phyloP scores from a whole-genome alignment of 2,888 invertebrate genomes.

The Latheticus oryzae region DNA sequence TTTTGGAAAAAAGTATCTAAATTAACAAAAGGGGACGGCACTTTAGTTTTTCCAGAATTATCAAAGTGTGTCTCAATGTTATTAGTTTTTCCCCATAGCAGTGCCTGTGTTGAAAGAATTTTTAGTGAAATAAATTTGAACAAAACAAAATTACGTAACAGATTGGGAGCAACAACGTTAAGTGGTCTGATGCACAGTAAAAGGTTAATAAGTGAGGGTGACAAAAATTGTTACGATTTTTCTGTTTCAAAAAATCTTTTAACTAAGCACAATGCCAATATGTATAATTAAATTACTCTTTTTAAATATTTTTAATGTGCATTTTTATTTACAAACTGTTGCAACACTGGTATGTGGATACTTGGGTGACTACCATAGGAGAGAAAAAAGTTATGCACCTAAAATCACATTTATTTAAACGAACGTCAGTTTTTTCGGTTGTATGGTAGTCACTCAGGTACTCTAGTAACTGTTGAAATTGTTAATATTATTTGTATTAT shows the following conservation, averaged over 20 bases:
- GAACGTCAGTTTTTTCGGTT: no score
- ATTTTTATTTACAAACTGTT: no score
- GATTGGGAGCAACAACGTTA: conserved; percentile 24
- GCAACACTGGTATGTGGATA: no score
- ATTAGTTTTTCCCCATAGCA: conserved; percentile 41
- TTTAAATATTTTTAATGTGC: conserved; percentile 1
- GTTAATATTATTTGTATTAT: no score
- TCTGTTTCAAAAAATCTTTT: conserved; percentile 2
- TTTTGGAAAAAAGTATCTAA: conserved; percentile 36
- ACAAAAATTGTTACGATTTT: conserved; percentile 26
- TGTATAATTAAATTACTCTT: conserved; percentile 11
- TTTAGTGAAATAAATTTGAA: conserved; percentile 43
- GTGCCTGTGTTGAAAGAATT: conserved; percentile 42
- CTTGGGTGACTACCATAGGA: no score
- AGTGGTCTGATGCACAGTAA: conserved; percentile 27
- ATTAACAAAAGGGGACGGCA: conserved; percentile 38
- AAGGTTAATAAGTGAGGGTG: conserved; percentile 12
- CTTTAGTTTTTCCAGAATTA: not conserved
- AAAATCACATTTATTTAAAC: no score
- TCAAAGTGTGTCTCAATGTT: conserved; percentile 12
- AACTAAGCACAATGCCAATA: conserved; percentile 10
- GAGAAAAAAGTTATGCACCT: no score
- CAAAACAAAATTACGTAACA: conserved; percentile 39
- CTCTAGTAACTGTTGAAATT: no score
- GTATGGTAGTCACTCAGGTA: no score